Evolutionary conservation across 2,888 invertebrate species (phyloP).

Genomic region (Brenthis hecate): DNA sequence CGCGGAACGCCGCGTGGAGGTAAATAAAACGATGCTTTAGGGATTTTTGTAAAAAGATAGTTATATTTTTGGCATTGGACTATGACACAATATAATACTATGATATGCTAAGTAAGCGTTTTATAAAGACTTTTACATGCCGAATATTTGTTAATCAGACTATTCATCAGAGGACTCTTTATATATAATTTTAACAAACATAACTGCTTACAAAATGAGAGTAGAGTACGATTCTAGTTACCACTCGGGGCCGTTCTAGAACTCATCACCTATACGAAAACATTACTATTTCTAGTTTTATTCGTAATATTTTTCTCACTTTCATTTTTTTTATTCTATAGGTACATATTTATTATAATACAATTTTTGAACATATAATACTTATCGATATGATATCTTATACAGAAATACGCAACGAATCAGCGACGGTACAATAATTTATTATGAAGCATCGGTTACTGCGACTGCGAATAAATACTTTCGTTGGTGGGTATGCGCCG

Average conservation of each 20-base stretch:
- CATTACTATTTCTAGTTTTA: slow-evolving; percentile 79
- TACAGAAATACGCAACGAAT: slow-evolving; percentile 79
- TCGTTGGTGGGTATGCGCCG: slow-evolving; percentile 64
- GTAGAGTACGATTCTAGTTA: slow-evolving; percentile 70
- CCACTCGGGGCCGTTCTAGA: slow-evolving; percentile 71
- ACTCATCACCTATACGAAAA: slow-evolving; percentile 75
- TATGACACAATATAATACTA: slow-evolving; percentile 83
- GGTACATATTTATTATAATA: slow-evolving; percentile 80
- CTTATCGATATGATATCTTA: slow-evolving; percentile 80
- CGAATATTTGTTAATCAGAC: slow-evolving; percentile 82
- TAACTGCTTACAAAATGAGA: slow-evolving; percentile 80
- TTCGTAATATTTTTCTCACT: slow-evolving; percentile 81
- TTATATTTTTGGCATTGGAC: slow-evolving; percentile 83
- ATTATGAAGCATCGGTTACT: slow-evolving; percentile 75
- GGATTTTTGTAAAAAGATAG: slow-evolving; percentile 83
- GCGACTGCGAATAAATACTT: slow-evolving; percentile 76
- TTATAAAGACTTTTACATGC: slow-evolving; percentile 83
- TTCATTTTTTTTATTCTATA: slow-evolving; percentile 79
- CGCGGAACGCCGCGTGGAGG: slow-evolving; percentile 49
- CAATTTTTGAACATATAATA: slow-evolving; percentile 79
- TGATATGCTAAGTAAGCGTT: slow-evolving; percentile 83
- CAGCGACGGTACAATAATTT: slow-evolving; percentile 75
- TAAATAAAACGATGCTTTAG: slow-evolving; percentile 77
- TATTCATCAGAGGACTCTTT: slow-evolving; percentile 82
- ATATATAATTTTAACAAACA: slow-evolving; percentile 81